phyloP scores from a whole-genome alignment of 2,888 invertebrate genomes.

The Geophilus truncorum region DNA sequence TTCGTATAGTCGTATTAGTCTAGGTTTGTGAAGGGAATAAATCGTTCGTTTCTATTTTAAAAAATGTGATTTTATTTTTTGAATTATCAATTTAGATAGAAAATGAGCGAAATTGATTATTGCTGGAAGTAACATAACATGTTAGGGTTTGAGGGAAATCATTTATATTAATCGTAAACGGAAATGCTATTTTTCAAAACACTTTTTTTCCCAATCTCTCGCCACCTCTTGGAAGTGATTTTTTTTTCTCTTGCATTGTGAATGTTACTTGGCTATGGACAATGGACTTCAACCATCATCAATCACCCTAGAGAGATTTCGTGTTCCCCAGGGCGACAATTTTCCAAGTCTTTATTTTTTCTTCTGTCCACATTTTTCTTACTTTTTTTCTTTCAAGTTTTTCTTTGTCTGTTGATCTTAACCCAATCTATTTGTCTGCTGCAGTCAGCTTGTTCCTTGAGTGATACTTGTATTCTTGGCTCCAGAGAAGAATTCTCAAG shows the following conservation, averaged over 20 bases:
- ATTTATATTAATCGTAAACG: too few relatives aligned
- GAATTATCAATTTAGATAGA: too few relatives aligned
- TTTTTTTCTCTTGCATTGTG: not conserved
- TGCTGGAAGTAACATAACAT: too few relatives aligned
- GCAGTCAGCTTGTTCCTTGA: not conserved
- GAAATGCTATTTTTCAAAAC: too few relatives aligned
- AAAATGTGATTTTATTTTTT: too few relatives aligned
- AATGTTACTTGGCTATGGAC: not conserved
- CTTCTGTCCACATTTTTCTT: not conserved
- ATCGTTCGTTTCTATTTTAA: too few relatives aligned
- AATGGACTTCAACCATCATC: not conserved
- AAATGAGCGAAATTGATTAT: too few relatives aligned
- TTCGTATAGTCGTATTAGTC: too few relatives aligned
- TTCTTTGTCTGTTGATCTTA: not conserved
- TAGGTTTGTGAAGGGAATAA: too few relatives aligned
- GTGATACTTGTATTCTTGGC: not conserved
- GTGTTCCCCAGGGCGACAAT: not conserved
- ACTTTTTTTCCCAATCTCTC: too few relatives aligned
- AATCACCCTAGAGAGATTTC: not conserved
- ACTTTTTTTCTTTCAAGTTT: not conserved
- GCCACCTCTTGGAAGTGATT: too few relatives aligned
- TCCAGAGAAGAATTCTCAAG: not conserved
- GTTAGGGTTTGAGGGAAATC: too few relatives aligned
- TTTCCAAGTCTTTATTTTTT: not conserved
- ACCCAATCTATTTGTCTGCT: conserved; percentile 7